Base-by-base conservation (phyloP, 2,888 invertebrate species). In the Lasioglossum oenotherae region DNA sequence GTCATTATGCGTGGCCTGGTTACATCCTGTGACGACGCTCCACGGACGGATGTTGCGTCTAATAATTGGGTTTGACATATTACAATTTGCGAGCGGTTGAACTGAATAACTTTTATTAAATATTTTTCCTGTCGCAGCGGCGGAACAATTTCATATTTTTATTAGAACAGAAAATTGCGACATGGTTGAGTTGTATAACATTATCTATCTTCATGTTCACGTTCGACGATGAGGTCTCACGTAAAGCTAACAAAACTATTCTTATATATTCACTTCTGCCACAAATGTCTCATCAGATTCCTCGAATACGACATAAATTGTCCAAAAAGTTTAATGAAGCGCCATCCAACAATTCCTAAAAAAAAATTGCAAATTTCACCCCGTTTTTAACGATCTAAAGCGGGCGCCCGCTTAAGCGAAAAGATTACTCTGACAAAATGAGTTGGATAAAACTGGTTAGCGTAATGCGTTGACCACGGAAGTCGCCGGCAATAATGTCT, bases 1-100 rank as follows among this genome's bases (percentile, higher is more conserved):
- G 19, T 19, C 23, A 35, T 69, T 69, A 38, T 8, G 69, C 31
- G 14, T 31, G 64, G 64, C 64, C 64, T 31, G 64, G 64, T 64
- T 64, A 5, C 64, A 27, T 57, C 57, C 57, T 57, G n/a, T 4
- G 57, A 57, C 4, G 57, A 57, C 12, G 31, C 35, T 69, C 38
- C 16, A 12, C 8, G 19, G 23, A 31, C 38, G 35, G 69, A 69
- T 35, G 31, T 19, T 31, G 31, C 31, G 38, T 23, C 19, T 38
- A 35, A 38, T 69, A 69, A 69, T 69, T 69, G 19, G 19, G 19
- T 69, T 69, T 69, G 57, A 57, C 57, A 57, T 57, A n/a, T 57
- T 57, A n/a, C 57, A 4, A 57, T n/a, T 10, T 57, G 4, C n/a
- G n/a, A n/a, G n/a, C 57, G 57, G n/a, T 57, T 57, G 0, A 4